Evolutionary conservation across 2,797 vertebrate genomes (phyloP).

Genomic region (Catamblyrhynchus diadema): DNA sequence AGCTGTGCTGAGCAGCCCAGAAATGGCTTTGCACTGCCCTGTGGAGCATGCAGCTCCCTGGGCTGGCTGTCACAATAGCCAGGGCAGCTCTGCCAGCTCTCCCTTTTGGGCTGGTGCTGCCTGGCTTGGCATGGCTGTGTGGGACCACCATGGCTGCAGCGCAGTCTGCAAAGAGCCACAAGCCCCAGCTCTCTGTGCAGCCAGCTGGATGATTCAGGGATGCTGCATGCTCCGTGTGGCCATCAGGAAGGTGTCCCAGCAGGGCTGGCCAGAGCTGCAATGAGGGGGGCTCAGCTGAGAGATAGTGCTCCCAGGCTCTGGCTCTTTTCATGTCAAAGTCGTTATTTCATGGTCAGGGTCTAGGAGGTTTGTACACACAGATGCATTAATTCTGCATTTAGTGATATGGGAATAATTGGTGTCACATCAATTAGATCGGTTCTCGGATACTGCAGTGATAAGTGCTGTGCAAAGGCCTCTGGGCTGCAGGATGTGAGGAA

Average conservation of each 20-base stretch:
- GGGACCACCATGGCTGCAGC: background rate
- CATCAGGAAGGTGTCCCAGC: background rate
- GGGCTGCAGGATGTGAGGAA: background rate
- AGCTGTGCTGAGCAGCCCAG: background rate
- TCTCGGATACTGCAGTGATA: background rate
- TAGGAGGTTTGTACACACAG: background rate
- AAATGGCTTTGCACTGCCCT: background rate
- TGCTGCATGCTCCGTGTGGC: rapidly evolving
- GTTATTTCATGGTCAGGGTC: background rate
- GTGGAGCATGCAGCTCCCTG: background rate
- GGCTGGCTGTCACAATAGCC: background rate
- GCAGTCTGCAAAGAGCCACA: rapidly evolving
- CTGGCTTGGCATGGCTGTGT: rapidly evolving
- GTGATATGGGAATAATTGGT: slow-evolving; percentile 47
- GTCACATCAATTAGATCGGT: slow-evolving; percentile 35
- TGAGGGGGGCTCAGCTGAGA: background rate
- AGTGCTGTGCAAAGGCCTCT: background rate
- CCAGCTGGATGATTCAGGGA: background rate
- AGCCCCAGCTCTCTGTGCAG: background rate
- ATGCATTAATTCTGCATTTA: slow-evolving; percentile 47
- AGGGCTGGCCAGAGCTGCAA: background rate
- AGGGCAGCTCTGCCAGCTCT: background rate
- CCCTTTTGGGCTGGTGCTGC: background rate
- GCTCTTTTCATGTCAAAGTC: background rate
- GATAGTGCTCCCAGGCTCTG: rapidly evolving